These are phyloP conservation scores for Tetragonula clypearis DNA, from an alignment of 1,140 invertebrate species.

Conservation along the genomic window DNA sequence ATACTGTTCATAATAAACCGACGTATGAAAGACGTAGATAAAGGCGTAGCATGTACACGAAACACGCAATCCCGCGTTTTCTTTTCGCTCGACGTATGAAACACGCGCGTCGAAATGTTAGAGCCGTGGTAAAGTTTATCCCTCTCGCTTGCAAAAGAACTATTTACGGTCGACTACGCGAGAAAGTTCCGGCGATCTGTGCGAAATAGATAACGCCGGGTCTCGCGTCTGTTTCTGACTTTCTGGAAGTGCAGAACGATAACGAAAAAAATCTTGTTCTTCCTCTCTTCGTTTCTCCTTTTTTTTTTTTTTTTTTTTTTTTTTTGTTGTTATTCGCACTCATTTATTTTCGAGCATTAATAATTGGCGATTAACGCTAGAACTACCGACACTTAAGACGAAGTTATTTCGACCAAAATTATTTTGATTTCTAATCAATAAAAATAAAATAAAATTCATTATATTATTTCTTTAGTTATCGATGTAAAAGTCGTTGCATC, in stretches of 20 bases:
- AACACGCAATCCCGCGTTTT: constrained; percentile 45
- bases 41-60: not conserved
- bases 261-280: not conserved
- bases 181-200: constrained; percentile 24
- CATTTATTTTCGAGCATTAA: no score
- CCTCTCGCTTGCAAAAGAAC: constrained; percentile 32
- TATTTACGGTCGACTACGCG: constrained; percentile 43
- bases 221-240: not conserved
- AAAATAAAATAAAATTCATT: no score
- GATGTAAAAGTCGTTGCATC: no score
- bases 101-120: constrained; percentile 56
- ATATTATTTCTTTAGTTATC: no score
- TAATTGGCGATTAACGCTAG: no score
- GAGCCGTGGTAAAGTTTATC: constrained; percentile 62
- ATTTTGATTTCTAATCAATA: no score
- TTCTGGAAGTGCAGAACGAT: not conserved
- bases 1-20: not conserved
- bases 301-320: no score
- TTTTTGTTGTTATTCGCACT: no score
- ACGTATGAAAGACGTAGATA: constrained; percentile 22
- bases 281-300: not conserved
- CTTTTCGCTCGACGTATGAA: constrained; percentile 45
- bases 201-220: constrained; percentile 21
- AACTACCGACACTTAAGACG: no score
- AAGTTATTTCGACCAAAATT: no score